Conservation (phyloP, 2,797 vertebrate species). For the Aphelocoma californica region DNA sequence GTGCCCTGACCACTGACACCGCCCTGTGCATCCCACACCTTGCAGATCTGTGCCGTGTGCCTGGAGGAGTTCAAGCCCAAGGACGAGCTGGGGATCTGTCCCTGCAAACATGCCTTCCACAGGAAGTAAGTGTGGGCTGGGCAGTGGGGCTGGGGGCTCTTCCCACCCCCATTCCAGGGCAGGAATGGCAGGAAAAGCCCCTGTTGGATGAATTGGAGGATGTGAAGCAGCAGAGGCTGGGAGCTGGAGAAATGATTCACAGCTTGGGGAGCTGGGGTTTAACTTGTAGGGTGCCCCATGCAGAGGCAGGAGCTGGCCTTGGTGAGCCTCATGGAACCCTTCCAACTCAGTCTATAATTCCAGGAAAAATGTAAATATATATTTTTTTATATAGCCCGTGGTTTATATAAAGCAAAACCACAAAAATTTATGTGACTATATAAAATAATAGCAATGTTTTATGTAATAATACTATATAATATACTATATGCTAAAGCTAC, state of each 20-base stretch:
- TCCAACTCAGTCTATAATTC: background rate
- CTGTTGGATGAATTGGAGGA: fast-evolving
- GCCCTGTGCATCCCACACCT: background rate
- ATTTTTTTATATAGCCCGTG: background rate
- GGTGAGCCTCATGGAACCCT: background rate
- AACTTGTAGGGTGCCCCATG: fast-evolving
- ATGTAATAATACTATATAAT: background rate
- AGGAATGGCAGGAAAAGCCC: background rate
- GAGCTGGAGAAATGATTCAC: background rate
- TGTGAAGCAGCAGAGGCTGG: background rate
- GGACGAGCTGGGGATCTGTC: constrained; percentile 97
- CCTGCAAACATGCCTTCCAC: constrained; percentile 99
- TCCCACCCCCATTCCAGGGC: background rate
- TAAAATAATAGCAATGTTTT: background rate
- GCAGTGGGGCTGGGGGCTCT: background rate
- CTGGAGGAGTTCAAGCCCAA: constrained; percentile 99
- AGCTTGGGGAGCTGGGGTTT: background rate
- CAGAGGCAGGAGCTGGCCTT: background rate
- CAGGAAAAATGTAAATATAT: background rate
- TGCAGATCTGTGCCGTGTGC: constrained; percentile 96
- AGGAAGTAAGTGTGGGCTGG: constrained; percentile 87
- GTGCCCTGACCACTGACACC: background rate
- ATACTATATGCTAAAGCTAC: background rate
- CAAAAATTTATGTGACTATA: background rate
- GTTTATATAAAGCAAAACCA: background rate